phyloP scores from a whole-genome alignment of 2,888 invertebrate genomes.

The Chrysina gloriosa region DNA sequence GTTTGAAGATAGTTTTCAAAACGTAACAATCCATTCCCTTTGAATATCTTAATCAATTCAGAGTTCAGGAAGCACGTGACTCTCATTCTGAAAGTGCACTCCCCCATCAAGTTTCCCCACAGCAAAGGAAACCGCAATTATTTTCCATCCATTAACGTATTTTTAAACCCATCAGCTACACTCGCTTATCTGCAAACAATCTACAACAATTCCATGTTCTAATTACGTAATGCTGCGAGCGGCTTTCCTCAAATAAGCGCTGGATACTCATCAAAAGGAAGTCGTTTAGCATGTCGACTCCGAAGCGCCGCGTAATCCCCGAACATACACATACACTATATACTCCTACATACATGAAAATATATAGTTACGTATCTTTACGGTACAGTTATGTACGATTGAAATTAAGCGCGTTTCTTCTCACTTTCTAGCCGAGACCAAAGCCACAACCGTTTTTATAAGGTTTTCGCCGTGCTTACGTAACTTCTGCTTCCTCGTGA shows the following conservation, averaged over 20 bases:
- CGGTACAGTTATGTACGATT: too few relatives aligned
- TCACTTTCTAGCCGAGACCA: constrained; percentile 4
- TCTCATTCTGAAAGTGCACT: not conserved
- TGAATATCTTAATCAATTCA: too few relatives aligned
- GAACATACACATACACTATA: not conserved
- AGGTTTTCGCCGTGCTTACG: not conserved
- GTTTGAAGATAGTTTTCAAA: too few relatives aligned
- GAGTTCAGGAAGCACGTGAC: not conserved
- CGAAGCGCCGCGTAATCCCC: not conserved
- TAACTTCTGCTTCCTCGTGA: not conserved
- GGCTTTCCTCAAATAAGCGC: not conserved
- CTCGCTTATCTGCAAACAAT: not conserved
- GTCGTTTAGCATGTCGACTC: not conserved
- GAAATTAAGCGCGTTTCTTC: not conserved
- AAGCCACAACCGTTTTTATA: not conserved
- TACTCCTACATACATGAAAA: not conserved
- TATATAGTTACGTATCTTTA: too few relatives aligned
- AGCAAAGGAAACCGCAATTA: not conserved
- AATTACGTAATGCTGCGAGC: not conserved
- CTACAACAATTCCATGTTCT: not conserved
- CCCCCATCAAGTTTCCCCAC: too few relatives aligned
- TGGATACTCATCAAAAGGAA: not conserved
- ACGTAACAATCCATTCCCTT: too few relatives aligned
- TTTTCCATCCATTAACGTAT: not conserved
- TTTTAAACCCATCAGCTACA: not conserved